These are phyloP conservation scores for Diceros bicornis DNA, from an alignment of 2,797 vertebrate genomes.

Conservation along the genomic window DNA sequence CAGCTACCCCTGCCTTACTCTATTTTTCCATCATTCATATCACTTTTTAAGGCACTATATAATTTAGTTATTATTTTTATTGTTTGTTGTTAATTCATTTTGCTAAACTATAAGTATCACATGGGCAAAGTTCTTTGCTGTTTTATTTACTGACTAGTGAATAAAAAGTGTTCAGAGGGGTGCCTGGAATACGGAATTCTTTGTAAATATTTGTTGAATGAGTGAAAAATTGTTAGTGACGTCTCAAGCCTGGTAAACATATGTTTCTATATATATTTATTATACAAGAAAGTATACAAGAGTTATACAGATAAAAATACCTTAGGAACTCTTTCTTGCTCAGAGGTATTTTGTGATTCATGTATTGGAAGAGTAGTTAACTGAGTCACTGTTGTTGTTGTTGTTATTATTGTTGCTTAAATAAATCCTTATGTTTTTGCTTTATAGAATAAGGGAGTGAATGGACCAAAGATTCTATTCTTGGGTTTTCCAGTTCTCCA, in stretches of 20 bases:
- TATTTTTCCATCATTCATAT: background rate
- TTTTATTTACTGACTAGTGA: background rate
- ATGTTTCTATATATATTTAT: background rate
- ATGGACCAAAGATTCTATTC: background rate
- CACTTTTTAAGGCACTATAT: background rate
- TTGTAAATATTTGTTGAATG: background rate
- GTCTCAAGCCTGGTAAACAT: background rate
- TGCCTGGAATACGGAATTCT: background rate
- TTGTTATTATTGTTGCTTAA: background rate
- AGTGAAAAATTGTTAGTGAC: background rate
- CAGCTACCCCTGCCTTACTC: background rate
- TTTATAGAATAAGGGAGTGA: background rate
- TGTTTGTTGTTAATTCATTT: background rate
- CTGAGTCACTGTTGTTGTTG: background rate
- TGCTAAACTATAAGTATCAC: background rate
- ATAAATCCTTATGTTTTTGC: background rate
- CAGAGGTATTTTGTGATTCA: background rate
- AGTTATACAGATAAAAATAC: background rate
- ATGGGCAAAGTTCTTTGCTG: background rate
- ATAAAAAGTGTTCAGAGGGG: background rate
- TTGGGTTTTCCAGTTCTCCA: background rate
- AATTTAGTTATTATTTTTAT: background rate
- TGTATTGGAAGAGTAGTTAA: background rate
- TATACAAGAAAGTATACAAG: background rate
- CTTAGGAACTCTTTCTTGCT: background rate